Base-by-base conservation (phyloP, 2,888 invertebrate genomes). In the Ennomos erosarius region DNA sequence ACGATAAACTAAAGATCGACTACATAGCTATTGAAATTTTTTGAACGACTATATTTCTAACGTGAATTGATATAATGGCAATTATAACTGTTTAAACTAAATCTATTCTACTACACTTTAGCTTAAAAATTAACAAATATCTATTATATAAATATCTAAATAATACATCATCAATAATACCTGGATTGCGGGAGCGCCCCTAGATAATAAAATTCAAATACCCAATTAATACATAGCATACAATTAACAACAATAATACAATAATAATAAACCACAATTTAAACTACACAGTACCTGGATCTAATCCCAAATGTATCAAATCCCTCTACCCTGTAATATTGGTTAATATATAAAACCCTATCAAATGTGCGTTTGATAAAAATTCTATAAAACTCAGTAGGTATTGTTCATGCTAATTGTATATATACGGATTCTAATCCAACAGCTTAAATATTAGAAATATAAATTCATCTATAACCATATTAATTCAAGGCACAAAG, bases 121-220 rank as follows among this genome's bases (percentile, higher is more conserved):
- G 49, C 48, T 44, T 43, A 35, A 56, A 36, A 13, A 56, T 37
- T 50, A 8, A 55, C 38, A 13, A 39, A 47, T 49, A 9, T 61
- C 48, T 57, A 44, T 51, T 54, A 58, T 53, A 47, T 68, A 69
- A 59, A 55, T 66, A 67, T 13, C 48, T 64, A 61, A 50, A 61
- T 56, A 54, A 63, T 60, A 67, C 57, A 61, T 62, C 55, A 64
- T 47, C 56, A 57, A 54, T 59, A 68, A 64, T 65, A 68, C 63
- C 62, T 65, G 62, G 38, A 26, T 48, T 58, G 45, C 46, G 58
- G 59, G 59, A 64, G 67, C 69, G 59, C 65, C 65, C 65, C 68
- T 70, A 68, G 42, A 59, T 67, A 61, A 26, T 64, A 57, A 65
- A 66, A 65, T 59, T 56, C 39, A 62, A 62, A 58, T 60, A 43